Evolutionary conservation across 2,113 vertebrate species (phyloP).

Genomic region (Athene cunicularia): DNA sequence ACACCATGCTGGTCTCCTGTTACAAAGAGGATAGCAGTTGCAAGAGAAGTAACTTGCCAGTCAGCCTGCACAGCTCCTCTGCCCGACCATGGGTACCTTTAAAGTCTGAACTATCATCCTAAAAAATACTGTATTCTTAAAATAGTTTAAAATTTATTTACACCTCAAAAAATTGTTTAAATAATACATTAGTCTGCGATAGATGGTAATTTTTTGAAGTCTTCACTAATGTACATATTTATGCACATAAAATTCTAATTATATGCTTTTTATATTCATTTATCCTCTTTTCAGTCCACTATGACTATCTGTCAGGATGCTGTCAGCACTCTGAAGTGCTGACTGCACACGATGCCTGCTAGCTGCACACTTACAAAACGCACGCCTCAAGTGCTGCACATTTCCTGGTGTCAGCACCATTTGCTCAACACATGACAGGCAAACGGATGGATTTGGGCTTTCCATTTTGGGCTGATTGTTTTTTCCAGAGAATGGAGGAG

Average conservation of each 20-base stretch:
- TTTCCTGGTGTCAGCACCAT: conserved; percentile 53
- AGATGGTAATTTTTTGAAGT: background rate
- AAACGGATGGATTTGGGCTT: background rate
- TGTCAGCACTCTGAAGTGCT: background rate
- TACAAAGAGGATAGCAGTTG: background rate
- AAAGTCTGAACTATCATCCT: background rate
- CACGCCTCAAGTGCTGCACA: conserved; percentile 18
- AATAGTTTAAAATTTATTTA: conserved; percentile 3
- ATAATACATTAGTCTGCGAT: conserved; percentile 12
- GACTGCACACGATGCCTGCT: background rate
- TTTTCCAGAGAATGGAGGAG: background rate
- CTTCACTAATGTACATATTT: background rate
- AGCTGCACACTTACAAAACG: background rate
- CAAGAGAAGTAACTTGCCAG: background rate
- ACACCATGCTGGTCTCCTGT: background rate
- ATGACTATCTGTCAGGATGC: background rate
- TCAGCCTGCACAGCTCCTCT: background rate
- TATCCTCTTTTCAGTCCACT: background rate
- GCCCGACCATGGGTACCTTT: background rate
- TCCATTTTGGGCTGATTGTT: background rate
- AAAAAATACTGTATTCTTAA: background rate
- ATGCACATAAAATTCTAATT: background rate
- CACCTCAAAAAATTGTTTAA: background rate
- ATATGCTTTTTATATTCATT: background rate
- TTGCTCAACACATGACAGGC: background rate